phyloP scores from a whole-genome alignment of 35 echinoderm and acorn worm species.

The Apostichopus parvimensis region DNA sequence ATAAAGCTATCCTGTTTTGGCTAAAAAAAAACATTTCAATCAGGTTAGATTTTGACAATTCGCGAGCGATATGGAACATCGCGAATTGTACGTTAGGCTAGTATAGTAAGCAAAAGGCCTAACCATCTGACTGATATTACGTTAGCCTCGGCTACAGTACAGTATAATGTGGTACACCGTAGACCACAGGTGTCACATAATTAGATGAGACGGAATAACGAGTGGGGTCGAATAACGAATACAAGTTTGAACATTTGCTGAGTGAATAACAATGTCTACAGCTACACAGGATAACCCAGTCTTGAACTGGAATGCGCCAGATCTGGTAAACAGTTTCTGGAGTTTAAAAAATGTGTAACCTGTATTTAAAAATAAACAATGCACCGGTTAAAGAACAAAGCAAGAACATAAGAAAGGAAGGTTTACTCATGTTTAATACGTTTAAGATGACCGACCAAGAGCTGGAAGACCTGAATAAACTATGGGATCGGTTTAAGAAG shows the following conservation, averaged over 20 bases:
- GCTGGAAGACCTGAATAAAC: neutral
- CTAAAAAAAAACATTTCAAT: neutral
- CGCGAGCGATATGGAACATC: neutral
- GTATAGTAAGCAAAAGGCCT: neutral
- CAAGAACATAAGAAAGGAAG: constrained; percentile 10
- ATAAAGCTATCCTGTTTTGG: neutral
- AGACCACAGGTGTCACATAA: too few species aligned
- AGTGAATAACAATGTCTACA: neutral
- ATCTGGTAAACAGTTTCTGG: constrained; percentile 15
- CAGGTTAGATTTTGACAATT: neutral
- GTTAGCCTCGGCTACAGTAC: too few species aligned
- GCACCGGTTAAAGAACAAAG: constrained; percentile 41
- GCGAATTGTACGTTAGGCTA: neutral
- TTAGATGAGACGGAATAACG: too few species aligned
- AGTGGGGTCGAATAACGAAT: too few species aligned
- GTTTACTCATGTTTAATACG: constrained; percentile 16
- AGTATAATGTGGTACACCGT: too few species aligned
- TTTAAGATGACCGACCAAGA: constrained; percentile 17
- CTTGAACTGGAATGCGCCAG: constrained; percentile 28
- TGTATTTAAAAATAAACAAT: constrained; percentile 33
- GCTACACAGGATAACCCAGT: neutral
- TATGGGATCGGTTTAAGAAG: neutral
- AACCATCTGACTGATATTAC: neutral
- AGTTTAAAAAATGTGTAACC: constrained; percentile 26
- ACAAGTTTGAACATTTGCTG: neutral